Percentiles rank a stretch among this genome's conserved stretches.
phyloP scores from a whole-genome alignment of 2,797 vertebrate species.

The Sebastes taczanowskii region DNA sequence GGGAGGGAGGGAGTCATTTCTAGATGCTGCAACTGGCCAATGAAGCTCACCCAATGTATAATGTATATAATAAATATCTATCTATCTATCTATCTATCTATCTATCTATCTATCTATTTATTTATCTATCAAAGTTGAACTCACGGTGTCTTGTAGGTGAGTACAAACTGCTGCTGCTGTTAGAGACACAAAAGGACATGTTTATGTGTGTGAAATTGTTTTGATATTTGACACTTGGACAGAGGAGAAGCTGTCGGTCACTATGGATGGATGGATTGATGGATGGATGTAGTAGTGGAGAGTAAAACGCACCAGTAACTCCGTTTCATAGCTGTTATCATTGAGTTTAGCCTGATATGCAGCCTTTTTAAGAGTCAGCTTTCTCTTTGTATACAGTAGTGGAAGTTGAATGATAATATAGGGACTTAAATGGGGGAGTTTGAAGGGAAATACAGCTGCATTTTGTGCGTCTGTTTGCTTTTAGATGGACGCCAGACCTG shows the following conservation, averaged over 20 bases:
- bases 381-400: background rate
- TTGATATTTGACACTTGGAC: background rate
- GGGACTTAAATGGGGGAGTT: background rate
- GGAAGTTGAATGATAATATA: background rate
- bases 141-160: constrained; percentile 96
- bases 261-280: background rate
- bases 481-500: background rate
- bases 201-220: background rate
- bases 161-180: constrained; percentile 30
- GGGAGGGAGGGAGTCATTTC: background rate
- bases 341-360: accelerated
- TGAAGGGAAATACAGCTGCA: background rate
- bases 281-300: background rate
- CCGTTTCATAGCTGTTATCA: background rate
- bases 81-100: background rate
- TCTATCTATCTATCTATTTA: background rate
- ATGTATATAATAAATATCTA: background rate
- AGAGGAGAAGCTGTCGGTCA: background rate
- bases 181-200: background rate
- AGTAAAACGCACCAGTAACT: background rate
- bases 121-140: constrained; percentile 86
- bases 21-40: background rate
- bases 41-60: background rate
- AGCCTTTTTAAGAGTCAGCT: background rate
- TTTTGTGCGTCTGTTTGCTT: background rate